phyloP scores from a whole-genome alignment of 2,888 invertebrate genomes.

The Hydriomena furcata region DNA sequence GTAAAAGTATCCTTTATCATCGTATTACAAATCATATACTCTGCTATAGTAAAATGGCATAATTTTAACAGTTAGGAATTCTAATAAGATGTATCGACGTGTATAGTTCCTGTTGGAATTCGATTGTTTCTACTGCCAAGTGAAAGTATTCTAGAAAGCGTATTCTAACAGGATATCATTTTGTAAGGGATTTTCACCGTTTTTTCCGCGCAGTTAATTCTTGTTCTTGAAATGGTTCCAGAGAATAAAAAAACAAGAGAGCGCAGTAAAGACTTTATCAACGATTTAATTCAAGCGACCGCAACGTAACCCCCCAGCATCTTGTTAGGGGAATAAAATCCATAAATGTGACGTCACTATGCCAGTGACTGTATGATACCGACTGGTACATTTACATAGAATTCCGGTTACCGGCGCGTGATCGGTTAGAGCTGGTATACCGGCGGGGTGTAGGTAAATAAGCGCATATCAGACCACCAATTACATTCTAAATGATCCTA shows the following conservation, averaged over 20 bases:
- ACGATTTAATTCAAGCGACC: conserved; percentile 78
- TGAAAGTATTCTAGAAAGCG: conserved; percentile 3
- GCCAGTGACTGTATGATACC: conserved; percentile 13
- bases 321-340: conserved; percentile 79
- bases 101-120: too few relatives aligned
- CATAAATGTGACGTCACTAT: conserved; percentile 74
- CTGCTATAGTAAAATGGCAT: too few relatives aligned
- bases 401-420: conserved; percentile 8
- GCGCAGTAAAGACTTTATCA: conserved; percentile 71
- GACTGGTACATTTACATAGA: neutral
- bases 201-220: conserved; percentile 26
- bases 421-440: neutral
- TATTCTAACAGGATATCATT: neutral
- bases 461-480: too few relatives aligned
- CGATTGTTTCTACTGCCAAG: too few relatives aligned
- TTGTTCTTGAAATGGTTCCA: conserved; percentile 12
- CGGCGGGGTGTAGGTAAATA: too few relatives aligned
- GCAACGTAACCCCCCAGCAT: conserved; percentile 67
- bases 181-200: neutral
- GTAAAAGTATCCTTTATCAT: too few relatives aligned
- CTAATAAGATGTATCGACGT: too few relatives aligned
- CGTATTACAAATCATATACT: too few relatives aligned
- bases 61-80: too few relatives aligned
- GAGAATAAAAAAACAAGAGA: conserved; percentile 53
- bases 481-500: too few relatives aligned